These are phyloP conservation scores for Smithornis capensis DNA, from an alignment of 2,113 vertebrate species.

Conservation along the genomic window DNA sequence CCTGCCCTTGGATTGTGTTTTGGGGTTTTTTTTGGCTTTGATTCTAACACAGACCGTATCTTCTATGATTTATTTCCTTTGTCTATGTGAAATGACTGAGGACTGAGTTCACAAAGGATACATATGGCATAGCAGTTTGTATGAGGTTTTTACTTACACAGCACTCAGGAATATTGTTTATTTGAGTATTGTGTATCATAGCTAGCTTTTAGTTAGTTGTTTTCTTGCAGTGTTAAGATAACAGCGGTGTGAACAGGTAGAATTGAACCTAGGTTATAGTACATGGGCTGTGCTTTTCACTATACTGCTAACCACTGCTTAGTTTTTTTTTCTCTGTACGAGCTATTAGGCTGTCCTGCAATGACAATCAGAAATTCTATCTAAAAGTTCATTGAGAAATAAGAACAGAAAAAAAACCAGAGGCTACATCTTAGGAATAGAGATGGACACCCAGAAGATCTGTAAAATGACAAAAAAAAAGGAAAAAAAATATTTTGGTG, in stretches of 20 bases:
- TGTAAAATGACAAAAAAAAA: neutral
- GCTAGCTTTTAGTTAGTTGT: conserved; percentile 12
- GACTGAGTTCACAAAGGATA: neutral
- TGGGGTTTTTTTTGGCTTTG: neutral
- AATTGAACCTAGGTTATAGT: neutral
- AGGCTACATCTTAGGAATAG: neutral
- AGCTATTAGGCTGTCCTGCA: neutral
- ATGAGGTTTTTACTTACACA: neutral
- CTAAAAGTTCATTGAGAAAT: neutral
- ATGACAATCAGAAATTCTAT: neutral
- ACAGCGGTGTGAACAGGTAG: neutral
- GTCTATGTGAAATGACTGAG: neutral
- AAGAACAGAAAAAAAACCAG: neutral
- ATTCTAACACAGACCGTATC: neutral
- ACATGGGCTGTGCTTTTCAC: neutral
- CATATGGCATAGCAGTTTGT: neutral
- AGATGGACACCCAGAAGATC: neutral
- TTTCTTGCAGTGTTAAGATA: neutral
- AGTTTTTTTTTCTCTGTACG: neutral
- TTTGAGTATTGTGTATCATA: neutral
- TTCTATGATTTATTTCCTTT: neutral
- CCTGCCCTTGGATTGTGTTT: neutral
- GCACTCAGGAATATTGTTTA: neutral
- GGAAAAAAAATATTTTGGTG: neutral
- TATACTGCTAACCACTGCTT: neutral